These are phyloP conservation scores for Dastarcus helophoroides DNA, from an alignment of 2,888 invertebrate species.

Conservation along the genomic window DNA sequence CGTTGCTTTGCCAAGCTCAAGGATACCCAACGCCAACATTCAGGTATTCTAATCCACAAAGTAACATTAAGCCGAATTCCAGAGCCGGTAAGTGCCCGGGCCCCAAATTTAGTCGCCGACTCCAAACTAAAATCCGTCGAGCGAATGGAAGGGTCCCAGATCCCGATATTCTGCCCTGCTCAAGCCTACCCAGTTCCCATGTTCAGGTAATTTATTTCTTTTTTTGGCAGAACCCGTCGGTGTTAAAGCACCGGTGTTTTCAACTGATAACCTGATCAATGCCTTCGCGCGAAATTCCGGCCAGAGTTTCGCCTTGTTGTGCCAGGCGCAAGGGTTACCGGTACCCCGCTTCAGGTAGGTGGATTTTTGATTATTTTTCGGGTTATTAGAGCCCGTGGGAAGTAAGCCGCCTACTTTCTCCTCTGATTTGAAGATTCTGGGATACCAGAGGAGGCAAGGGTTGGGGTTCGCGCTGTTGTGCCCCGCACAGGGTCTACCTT, in stretches of 20 bases:
- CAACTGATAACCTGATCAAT: constrained; percentile 54
- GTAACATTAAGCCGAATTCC: constrained; percentile 7
- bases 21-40: constrained; percentile 46
- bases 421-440: constrained; percentile 52
- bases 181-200: constrained; percentile 47
- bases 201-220: constrained; percentile 36
- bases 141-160: constrained; percentile 18
- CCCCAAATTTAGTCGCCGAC: constrained; percentile 35
- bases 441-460: constrained; percentile 23
- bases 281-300: constrained; percentile 53
- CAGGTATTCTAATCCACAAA: constrained; percentile 31
- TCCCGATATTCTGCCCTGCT: constrained; percentile 40
- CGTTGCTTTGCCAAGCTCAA: constrained; percentile 44
- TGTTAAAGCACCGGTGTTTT: constrained; percentile 60
- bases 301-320: constrained; percentile 56
- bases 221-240: constrained; percentile 52
- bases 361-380: neutral
- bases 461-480: constrained; percentile 49
- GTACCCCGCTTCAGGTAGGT: constrained; percentile 46
- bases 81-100: constrained; percentile 38
- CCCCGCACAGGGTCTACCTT: constrained; percentile 59
- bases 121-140: constrained; percentile 23
- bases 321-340: constrained; percentile 69
- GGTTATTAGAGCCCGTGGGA: constrained; percentile 47
- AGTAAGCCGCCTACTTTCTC: constrained; percentile 54